These are phyloP conservation scores for Manis crassicaudata DNA, from an alignment of 2,797 vertebrate species.

Conservation along the genomic window DNA sequence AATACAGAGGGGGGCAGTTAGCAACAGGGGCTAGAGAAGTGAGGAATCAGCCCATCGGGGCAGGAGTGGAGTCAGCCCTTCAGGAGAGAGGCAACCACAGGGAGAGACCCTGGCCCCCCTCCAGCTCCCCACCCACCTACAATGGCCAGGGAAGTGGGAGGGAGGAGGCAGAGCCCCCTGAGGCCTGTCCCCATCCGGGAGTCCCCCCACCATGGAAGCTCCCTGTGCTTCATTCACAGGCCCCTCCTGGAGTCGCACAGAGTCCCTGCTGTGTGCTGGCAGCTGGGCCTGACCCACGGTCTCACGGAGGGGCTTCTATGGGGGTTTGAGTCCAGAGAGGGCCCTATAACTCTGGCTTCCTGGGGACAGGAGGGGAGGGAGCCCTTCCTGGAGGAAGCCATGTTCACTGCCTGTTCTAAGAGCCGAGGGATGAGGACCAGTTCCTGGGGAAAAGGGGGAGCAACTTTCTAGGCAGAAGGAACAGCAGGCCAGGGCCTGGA, in stretches of 20 bases:
- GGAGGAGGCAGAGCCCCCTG: neutral
- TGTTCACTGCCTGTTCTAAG: neutral
- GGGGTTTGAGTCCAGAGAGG: neutral
- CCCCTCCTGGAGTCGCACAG: neutral
- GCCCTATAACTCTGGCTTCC: neutral
- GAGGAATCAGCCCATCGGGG: neutral
- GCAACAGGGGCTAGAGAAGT: neutral
- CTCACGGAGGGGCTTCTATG: neutral
- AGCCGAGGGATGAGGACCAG: neutral
- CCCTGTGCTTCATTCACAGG: neutral
- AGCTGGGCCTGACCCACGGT: neutral
- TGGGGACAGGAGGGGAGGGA: neutral
- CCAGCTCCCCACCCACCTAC: neutral
- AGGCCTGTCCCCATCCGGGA: neutral
- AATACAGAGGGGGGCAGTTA: neutral
- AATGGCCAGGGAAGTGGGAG: neutral
- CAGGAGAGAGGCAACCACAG: neutral
- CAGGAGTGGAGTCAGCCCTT: neutral
- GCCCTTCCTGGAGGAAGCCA: neutral
- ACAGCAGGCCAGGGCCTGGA: neutral
- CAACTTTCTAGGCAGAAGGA: neutral
- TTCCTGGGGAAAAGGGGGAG: neutral
- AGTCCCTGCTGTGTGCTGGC: neutral
- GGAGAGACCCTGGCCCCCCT: neutral
- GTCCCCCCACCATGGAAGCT: neutral